phyloP scores from a whole-genome alignment of 2,797 vertebrate species.

The Sternotherus odoratus region DNA sequence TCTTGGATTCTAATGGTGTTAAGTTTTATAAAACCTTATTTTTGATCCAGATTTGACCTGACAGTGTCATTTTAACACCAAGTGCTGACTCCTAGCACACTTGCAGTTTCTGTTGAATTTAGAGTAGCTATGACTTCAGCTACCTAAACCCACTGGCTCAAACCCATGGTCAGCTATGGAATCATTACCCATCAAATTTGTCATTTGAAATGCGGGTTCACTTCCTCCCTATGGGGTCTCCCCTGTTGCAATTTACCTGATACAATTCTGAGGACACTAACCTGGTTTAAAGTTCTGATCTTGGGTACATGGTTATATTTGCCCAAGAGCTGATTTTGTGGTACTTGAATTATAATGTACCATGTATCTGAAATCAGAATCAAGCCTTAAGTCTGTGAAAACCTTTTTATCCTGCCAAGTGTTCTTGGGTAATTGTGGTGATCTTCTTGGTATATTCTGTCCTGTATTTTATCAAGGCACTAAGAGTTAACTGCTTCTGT shows the following conservation, averaged over 20 bases:
- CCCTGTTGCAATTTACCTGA: neutral
- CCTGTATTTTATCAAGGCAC: slow-evolving; percentile 34
- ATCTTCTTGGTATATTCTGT: neutral
- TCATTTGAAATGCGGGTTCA: slow-evolving; percentile 10
- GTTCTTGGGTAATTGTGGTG: neutral
- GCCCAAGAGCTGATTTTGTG: neutral
- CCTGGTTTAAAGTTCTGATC: neutral
- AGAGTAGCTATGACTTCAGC: neutral
- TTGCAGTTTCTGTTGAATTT: neutral
- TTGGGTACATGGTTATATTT: slow-evolving; percentile 19
- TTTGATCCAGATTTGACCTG: neutral
- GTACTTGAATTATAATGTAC: neutral
- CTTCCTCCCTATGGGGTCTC: neutral
- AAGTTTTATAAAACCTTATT: rapidly evolving
- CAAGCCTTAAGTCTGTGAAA: neutral
- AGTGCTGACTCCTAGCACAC: too few relatives aligned
- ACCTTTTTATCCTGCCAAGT: neutral
- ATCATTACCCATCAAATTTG: neutral
- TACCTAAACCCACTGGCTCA: neutral
- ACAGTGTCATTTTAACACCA: neutral
- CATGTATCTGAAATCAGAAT: slow-evolving; percentile 12
- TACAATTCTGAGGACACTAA: neutral
- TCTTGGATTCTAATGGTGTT: neutral
- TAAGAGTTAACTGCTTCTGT: slow-evolving; percentile 84
- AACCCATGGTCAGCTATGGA: neutral